Evolutionary conservation across 2,113 vertebrate genomes (phyloP).

Genomic region (Pachypanchax playfairii): DNA sequence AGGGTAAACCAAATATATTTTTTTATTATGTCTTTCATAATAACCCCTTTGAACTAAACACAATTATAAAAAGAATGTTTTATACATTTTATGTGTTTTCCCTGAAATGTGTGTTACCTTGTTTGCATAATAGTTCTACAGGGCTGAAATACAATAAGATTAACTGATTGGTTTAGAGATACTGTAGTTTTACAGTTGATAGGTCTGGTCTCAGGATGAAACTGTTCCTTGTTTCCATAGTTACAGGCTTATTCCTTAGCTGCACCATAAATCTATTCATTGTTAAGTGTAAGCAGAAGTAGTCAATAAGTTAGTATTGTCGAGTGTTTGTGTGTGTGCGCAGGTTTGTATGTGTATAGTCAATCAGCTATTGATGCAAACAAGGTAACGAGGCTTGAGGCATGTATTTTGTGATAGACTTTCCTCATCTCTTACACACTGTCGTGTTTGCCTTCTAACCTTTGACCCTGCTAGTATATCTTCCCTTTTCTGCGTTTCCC

Average conservation of each 20-base stretch:
- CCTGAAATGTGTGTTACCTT: constrained; percentile 70
- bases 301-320: background rate
- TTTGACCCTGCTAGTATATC: constrained; percentile 36
- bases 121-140: constrained; percentile 66
- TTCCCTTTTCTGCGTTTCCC: constrained; percentile 30
- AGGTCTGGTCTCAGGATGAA: constrained; percentile 15
- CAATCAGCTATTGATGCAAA: constrained; percentile 64
- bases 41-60: constrained; percentile 73
- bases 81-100: constrained; percentile 44
- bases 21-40: constrained; percentile 58
- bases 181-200: constrained; percentile 4
- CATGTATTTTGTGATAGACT: constrained; percentile 58
- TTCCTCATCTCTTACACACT: constrained; percentile 60
- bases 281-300: constrained; percentile 15
- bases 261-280: constrained; percentile 15
- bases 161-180: constrained; percentile 1
- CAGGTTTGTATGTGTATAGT: background rate
- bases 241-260: constrained; percentile 27
- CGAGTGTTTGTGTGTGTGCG: background rate
- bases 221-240: constrained; percentile 50
- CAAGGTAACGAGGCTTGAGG: constrained; percentile 74
- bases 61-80: constrained; percentile 57
- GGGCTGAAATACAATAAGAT: background rate
- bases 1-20: constrained; percentile 83
- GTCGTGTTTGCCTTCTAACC: constrained; percentile 47